Evolutionary conservation across 2,113 vertebrate species (phyloP).

Genomic region (Cairina moschata): DNA sequence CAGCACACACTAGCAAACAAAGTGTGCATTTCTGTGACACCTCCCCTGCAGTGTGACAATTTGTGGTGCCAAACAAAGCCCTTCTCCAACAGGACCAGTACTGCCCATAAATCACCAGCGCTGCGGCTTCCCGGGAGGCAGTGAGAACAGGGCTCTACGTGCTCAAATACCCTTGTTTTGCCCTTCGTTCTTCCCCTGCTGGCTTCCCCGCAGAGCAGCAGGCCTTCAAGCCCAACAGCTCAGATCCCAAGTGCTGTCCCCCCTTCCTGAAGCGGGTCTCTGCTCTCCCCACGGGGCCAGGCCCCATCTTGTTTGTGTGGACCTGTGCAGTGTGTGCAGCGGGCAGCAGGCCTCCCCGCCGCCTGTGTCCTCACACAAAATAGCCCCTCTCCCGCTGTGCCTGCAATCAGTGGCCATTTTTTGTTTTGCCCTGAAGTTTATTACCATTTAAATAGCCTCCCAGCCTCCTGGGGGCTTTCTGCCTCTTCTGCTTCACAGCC

Average conservation of each 20-base stretch:
- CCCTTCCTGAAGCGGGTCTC: neutral
- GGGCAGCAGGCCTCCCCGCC: neutral
- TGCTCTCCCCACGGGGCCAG: neutral
- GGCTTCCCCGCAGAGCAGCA: neutral
- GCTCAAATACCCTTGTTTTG: neutral
- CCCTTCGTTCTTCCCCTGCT: neutral
- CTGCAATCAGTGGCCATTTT: neutral
- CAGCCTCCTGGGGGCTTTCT: neutral
- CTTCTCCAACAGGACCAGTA: neutral
- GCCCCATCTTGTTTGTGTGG: neutral
- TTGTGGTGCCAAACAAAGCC: neutral
- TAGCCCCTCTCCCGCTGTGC: neutral
- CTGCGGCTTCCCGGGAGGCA: neutral
- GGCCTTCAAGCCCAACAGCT: neutral
- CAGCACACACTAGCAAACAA: neutral
- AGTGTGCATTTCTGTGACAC: neutral
- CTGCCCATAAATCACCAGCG: neutral
- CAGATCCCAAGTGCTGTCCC: neutral
- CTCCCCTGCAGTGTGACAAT: neutral
- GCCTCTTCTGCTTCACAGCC: neutral
- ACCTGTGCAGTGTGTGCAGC: neutral
- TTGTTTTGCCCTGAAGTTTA: constrained; percentile 18
- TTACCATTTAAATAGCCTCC: constrained; percentile 63
- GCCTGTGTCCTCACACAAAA: neutral
- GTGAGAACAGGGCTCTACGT: accelerated